These are phyloP conservation scores for Mus pahari DNA, from an alignment of 2,113 vertebrate species.

Conservation along the genomic window DNA sequence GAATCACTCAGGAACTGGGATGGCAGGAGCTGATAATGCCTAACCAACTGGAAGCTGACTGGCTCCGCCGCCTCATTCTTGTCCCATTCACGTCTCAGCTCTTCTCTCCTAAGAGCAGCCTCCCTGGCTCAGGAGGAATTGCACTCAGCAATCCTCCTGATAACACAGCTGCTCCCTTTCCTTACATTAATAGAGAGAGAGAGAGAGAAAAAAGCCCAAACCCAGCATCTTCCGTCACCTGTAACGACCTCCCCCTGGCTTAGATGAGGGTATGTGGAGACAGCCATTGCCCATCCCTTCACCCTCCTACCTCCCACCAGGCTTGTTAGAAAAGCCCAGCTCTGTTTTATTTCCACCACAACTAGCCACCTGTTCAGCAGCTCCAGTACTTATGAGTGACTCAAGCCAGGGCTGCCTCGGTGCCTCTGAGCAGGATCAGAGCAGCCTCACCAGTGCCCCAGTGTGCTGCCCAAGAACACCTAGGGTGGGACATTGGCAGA, in stretches of 20 bases:
- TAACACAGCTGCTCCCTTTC: not conserved
- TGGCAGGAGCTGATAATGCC: not conserved
- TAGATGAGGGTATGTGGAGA: conserved; percentile 54
- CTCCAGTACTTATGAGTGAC: not conserved
- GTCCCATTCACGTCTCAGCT: conserved; percentile 58
- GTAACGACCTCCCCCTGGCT: conserved; percentile 47
- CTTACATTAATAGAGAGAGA: conserved; percentile 58
- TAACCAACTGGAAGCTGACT: conserved; percentile 60
- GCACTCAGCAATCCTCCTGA: not conserved
- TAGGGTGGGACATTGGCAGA: not conserved
- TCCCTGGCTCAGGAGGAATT: conserved; percentile 4
- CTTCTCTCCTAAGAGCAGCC: conserved; percentile 47
- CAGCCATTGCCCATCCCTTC: conserved; percentile 39
- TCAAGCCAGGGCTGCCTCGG: not conserved
- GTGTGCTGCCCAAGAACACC: not conserved
- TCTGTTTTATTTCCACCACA: not conserved
- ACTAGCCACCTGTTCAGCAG: not conserved
- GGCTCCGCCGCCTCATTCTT: conserved; percentile 76
- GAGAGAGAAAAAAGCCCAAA: conserved; percentile 61
- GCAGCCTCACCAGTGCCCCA: not conserved
- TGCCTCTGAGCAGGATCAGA: not conserved
- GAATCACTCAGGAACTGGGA: conserved; percentile 1
- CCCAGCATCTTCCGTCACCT: conserved; percentile 13
- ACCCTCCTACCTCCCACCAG: conserved; percentile 30
- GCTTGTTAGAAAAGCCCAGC: conserved; percentile 64